Evolutionary conservation across 2,113 vertebrate genomes (phyloP), one percentile per base, ranked within the genome.

Genomic region (Solea solea): DNA sequence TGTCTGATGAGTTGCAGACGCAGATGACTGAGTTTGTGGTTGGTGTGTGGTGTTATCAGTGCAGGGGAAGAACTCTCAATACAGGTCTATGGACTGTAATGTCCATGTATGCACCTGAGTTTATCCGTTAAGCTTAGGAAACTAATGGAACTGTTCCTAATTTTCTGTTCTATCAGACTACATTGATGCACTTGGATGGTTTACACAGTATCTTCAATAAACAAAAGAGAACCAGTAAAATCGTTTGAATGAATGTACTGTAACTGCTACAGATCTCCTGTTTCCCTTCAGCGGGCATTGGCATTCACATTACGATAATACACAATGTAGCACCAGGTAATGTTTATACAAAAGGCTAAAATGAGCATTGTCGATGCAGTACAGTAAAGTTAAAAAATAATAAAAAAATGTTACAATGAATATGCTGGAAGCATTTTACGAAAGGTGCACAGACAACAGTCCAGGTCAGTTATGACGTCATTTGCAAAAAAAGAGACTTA

Each of bases 301-400:
- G 91, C 93, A 93, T 99, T 99, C 97, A 99, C 97, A 99, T 98
- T 98, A 96, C 91, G 88, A 93, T 93, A 93, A 85, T 87, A 90
- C 87, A 92, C 84, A 84, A 88, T 46, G 94, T 97, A 99, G 97
- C 97, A 98, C 97, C 97, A 96, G 91, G 93, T 92, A 94, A 91
- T 94, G 93, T 93, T 89, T 94, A 94, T 94, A 94, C 89, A 91
- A 93, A 90, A 86, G 89, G 94, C 91, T 91, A 94, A 92, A 93
- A 92, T 89, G 88, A 91, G 91, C 89, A 95, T 92, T 86, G 88
- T 94, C 92, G 92, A 91, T 74, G 94, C 90, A 84, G 71, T 92
- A 94, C 92, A 95, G 95, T 95, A 94, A 95, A 88, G 90, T 80
- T 66, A 60, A 91, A 92, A 82, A 92, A 88, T 77, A 83, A 86